Percentiles rank a stretch among this genome's conserved stretches.
phyloP scores from a whole-genome alignment of 2,888 invertebrate genomes.

The Sialis fuliginosa region DNA sequence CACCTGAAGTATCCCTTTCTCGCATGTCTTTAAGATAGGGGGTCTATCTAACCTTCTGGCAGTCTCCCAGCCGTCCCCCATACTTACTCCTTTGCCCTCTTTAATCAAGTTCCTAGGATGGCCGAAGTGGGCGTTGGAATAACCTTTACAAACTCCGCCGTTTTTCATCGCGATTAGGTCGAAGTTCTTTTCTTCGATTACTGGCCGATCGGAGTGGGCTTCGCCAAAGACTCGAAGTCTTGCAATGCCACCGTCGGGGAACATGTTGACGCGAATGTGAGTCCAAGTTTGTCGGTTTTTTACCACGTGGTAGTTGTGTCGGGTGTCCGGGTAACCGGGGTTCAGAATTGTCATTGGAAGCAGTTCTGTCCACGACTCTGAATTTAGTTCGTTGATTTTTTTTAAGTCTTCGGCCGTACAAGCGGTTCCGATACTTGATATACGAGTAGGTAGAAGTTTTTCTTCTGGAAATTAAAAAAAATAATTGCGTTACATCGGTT shows the following conservation, averaged over 20 bases:
- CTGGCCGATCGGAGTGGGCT: slow-evolving; percentile 20
- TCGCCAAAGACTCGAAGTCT: slow-evolving; percentile 38
- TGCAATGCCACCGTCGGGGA: slow-evolving; percentile 46
- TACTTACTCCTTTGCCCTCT: slow-evolving; percentile 29
- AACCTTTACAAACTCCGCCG: slow-evolving; percentile 35
- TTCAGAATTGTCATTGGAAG: slow-evolving; percentile 32
- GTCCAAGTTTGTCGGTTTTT: slow-evolving; percentile 33
- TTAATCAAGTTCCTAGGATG: slow-evolving; percentile 42
- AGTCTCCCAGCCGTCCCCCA: slow-evolving; percentile 51
- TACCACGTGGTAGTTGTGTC: slow-evolving; percentile 37
- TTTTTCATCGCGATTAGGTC: slow-evolving; percentile 34
- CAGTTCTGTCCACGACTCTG: slow-evolving; percentile 37
- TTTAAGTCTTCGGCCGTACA: slow-evolving; percentile 27
- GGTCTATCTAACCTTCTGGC: slow-evolving; percentile 41
- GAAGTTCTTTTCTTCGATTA: slow-evolving; percentile 19
- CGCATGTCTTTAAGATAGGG: slow-evolving; percentile 31
- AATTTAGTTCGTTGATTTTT: slow-evolving; percentile 26
- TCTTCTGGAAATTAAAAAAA: slow-evolving; percentile 23
- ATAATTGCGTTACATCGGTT: background rate
- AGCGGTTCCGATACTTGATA: slow-evolving; percentile 29
- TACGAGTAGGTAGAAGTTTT: slow-evolving; percentile 26
- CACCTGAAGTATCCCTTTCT: slow-evolving; percentile 35
- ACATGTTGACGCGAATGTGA: slow-evolving; percentile 40
- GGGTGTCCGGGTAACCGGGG: slow-evolving; percentile 37
- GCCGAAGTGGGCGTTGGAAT: slow-evolving; percentile 45